These are phyloP conservation scores for Apogon hyalosoma DNA, from an alignment of 2,797 vertebrate species.

Conservation along the genomic window DNA sequence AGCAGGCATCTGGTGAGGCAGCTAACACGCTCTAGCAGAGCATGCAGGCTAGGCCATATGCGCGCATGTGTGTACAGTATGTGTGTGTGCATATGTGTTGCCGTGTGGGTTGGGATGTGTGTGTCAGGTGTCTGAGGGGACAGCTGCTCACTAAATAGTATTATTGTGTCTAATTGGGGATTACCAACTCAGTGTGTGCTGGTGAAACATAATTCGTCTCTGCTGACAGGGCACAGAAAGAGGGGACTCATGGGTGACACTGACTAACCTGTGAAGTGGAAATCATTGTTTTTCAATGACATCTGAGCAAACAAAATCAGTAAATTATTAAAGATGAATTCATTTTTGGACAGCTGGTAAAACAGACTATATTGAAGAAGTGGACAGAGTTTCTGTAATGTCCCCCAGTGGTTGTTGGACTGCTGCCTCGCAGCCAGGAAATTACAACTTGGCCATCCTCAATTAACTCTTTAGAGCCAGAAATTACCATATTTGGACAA, in stretches of 20 bases:
- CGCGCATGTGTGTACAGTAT: conserved; percentile 31
- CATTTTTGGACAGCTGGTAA: no score
- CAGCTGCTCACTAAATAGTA: conserved; percentile 78
- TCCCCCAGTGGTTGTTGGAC: no score
- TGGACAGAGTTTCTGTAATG: no score
- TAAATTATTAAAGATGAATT: no score
- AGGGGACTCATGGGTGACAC: no score
- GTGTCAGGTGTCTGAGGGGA: conserved; percentile 67
- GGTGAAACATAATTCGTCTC: conserved; percentile 47
- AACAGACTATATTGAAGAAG: no score
- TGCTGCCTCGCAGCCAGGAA: no score
- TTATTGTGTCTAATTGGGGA: conserved; percentile 78
- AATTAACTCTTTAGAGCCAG: no score
- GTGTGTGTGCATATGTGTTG: neutral
- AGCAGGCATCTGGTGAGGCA: conserved; percentile 78
- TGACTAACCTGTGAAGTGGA: neutral
- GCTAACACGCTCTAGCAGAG: conserved; percentile 65
- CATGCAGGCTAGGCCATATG: conserved; percentile 62
- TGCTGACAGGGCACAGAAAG: conserved; percentile 35
- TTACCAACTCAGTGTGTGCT: conserved; percentile 60
- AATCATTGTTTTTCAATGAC: no score
- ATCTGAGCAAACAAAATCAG: no score
- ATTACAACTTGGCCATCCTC: no score
- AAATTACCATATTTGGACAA: no score
- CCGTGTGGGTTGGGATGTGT: conserved; percentile 7